Evolutionary conservation across 2,888 invertebrate species (phyloP).

Genomic region (Eupeodes luniger): DNA sequence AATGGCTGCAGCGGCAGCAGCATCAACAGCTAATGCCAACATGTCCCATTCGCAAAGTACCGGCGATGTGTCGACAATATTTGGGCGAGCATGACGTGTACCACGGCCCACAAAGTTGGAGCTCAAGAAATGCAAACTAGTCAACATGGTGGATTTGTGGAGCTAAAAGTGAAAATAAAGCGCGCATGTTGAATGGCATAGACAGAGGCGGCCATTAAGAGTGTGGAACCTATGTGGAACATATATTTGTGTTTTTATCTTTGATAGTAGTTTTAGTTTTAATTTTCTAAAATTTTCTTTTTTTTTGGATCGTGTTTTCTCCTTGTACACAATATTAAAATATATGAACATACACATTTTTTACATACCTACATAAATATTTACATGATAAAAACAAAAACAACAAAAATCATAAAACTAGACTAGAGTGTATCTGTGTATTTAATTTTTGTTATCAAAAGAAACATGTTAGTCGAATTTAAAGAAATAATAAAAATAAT

Average conservation of each 20-base stretch:
- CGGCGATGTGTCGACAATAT: conserved; percentile 88
- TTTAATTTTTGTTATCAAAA: conserved; percentile 40
- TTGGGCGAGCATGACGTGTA: conserved; percentile 87
- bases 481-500: conserved; percentile 19
- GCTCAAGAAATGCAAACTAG: conserved; percentile 84
- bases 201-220: conserved; percentile 32
- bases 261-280: background rate
- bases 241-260: conserved; percentile 24
- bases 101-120: conserved; percentile 83
- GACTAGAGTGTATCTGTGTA: conserved; percentile 28
- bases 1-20: conserved; percentile 78
- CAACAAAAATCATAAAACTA: conserved; percentile 24
- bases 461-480: conserved; percentile 74
- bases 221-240: conserved; percentile 54
- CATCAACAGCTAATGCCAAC: conserved; percentile 76
- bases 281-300: background rate
- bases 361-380: conserved; percentile 17
- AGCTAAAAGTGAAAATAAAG: conserved; percentile 82
- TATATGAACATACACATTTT: conserved; percentile 54
- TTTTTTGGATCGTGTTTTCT: background rate
- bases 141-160: conserved; percentile 84
- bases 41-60: conserved; percentile 88
- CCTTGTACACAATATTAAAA: conserved; percentile 29
- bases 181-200: conserved; percentile 77
- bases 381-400: conserved; percentile 30